Base-by-base conservation (phyloP, 2,888 invertebrate species). In the Polia nebulosa region DNA sequence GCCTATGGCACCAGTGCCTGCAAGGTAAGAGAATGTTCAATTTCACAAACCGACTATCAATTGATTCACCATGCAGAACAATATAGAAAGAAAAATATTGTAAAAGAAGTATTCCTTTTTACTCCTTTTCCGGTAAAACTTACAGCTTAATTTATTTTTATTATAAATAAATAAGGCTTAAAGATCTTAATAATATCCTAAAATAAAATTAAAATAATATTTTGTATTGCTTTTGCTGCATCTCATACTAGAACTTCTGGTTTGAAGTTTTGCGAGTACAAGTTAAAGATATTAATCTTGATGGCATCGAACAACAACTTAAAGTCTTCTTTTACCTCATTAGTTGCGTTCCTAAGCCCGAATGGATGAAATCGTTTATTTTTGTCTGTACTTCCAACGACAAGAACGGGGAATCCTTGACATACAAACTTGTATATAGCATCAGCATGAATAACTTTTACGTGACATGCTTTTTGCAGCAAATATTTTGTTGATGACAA, bases 1-100 rank as follows among this genome's bases (percentile, higher is more conserved):
- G 88, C 96, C 96, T 52, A 95, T 96, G 93, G 93, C 95, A 72
- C 96, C 95, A 73, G 93, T 94, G 32, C 94, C 96, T 74, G 94
- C 95, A 44, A 94, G 96, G 96, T 96, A 53, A 72, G 76, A 68
- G 3, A 7, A 32, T 2, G 17, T 17, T 27, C 39, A 29, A 29
- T 11, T 29, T n/a, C 27, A 29, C 2, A 6, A 27, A n/a, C 20
- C 20, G 4, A 20, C 20, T 44, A 2, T n/a, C 20, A 20, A 20
- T 41, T 41, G n/a, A n/a, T n/a, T n/a, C n/a, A n/a, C n/a, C n/a
- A n/a, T n/a, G n/a, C n/a, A n/a, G n/a, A n/a, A n/a, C n/a, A n/a
- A n/a, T n/a, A n/a, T n/a, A n/a, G n/a, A n/a, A n/a, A n/a, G n/a
- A n/a, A n/a, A n/a, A n/a, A n/a, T n/a, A n/a, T n/a, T n/a, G n/a